Evolutionary conservation across 2,797 vertebrate genomes (phyloP), one percentile per base, ranked within the genome.

Genomic region (Sebastes dallii): DNA sequence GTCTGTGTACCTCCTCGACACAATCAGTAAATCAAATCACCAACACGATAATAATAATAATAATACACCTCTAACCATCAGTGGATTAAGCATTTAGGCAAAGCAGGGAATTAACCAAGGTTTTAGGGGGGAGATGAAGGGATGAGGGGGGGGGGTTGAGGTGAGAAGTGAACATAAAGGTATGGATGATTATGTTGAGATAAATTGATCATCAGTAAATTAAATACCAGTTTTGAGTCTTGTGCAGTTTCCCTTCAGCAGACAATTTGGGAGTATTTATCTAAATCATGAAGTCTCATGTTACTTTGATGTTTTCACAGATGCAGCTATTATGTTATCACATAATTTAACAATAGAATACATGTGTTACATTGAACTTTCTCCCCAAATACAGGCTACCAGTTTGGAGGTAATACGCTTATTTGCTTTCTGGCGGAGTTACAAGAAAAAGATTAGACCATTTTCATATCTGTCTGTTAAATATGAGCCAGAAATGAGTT

Each of bases 151-250:
- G n/a, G n/a, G n/a, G n/a, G n/a, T n/a, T n/a, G n/a, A 86, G 67
- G 83, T 82, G 79, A 89, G 84, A 66, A 50, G 76, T 80, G 77
- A 84, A 72, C 70, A 82, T 82, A 69, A 50, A 80, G 55, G 36
- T 59, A 91, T 87, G 78, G 74, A 86, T 89, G 89, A 76, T 24
- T 32, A 91, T 83, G 84, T 88, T 92, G 68, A 87, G 83, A 86
- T 22, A 80, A 90, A 91, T 7, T 85, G 80, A 88, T 91, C 70
- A 86, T 68, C 72, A 83, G 70, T 68, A 73, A 73, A 88, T 89
- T 80, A 82, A 81, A 87, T 36, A 78, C 74, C 92, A 83, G 90
- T 91, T 95, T 95, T 94, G 92, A 87, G 60, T 83, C 90, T 92
- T 76, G 74, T 89, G 92, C 88, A 91, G 92, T 94, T 89, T 91